Evolutionary conservation across 37 sponge, comb jelly and placozoan species (phyloP), one percentile per base, ranked within the genome.

Genomic region (Diacarnus erythraeanus): DNA sequence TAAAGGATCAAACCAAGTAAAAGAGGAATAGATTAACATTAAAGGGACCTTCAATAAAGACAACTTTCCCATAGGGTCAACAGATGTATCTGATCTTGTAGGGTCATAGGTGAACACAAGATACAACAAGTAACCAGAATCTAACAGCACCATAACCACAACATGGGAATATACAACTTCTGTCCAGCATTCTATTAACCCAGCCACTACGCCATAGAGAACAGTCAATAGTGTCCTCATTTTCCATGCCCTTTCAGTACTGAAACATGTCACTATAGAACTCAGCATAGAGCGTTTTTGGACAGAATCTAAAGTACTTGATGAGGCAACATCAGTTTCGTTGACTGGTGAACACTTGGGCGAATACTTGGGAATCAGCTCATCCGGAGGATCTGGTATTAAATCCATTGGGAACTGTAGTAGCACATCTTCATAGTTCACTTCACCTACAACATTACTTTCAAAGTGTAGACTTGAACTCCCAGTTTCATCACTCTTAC

Each of bases 191-290:
- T 54, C 36, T 23, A 29, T 18, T 26, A 34, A 2, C 57, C 51
- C 15, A 29, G 51, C 22, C 15, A 74, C 15, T 20, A 12, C 2
- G n/a, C 6, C 54, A 34, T 58, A 51, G 27, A 75, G 10, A 3
- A 75, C 18, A 58, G 76, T 60, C 9, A 54, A 29, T 34, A 30
- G 2, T 8, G 38, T 75, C 34, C 76, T 75, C 36, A 57, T 27
- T 6, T 33, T 29, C 56, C 38, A 75, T 36, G 23, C 59, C 20
- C 39, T 22, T 0, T 37, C 17, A 18, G 36, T 59, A 2, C 60
- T 56, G n/a, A 57, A 8, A 0, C 5, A 2, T 2, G 0, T 75
- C 31, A 75, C 59, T 9, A 2, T 3, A 42, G 21, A 2, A 29
- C 27, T 29, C 57, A 59, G 76, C 21, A 33, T 1, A 41, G 72